A percentile compares a stretch with the other conserved stretches of the same genome.
These are phyloP conservation scores for Hypothenemus hampei DNA, from an alignment of 1,140 invertebrate species.

Conservation along the genomic window DNA sequence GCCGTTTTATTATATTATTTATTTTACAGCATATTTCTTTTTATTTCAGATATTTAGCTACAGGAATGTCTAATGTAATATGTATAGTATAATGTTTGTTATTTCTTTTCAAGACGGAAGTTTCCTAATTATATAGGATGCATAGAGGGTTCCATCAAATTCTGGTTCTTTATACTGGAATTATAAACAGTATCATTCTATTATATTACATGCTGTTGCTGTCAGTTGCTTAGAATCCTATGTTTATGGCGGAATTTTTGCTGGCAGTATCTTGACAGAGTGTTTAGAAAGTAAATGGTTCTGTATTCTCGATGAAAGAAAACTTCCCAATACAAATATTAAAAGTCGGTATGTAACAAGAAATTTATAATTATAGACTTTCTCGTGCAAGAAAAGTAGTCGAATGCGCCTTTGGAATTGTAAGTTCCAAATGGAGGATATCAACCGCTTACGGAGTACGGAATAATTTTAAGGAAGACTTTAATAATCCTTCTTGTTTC, in stretches of 20 bases:
- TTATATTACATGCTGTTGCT: slow-evolving; percentile 44
- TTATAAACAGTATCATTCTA: slow-evolving; percentile 39
- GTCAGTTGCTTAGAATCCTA: slow-evolving; percentile 46
- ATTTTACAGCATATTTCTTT: neutral
- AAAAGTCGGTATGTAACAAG: slow-evolving; percentile 30
- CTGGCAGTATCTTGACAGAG: slow-evolving; percentile 21
- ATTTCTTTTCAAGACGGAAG: slow-evolving; percentile 7
- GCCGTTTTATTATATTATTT: neutral
- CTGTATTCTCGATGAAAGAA: slow-evolving; percentile 4
- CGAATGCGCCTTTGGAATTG: slow-evolving; percentile 22
- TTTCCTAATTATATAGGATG: slow-evolving; percentile 13
- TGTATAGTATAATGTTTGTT: slow-evolving; percentile 1
- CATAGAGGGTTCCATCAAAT: slow-evolving; percentile 8
- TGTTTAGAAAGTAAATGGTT: slow-evolving; percentile 6
- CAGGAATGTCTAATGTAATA: slow-evolving; percentile 9
- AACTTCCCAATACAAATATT: slow-evolving; percentile 1
- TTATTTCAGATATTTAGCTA: slow-evolving; percentile 27
- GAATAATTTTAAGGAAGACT: slow-evolving; percentile 9
- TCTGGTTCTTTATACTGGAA: slow-evolving; percentile 33
- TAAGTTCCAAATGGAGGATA: slow-evolving; percentile 38
- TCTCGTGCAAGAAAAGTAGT: slow-evolving; percentile 34
- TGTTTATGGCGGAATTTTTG: slow-evolving; percentile 44
- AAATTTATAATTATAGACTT: slow-evolving; percentile 47
- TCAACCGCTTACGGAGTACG: slow-evolving; percentile 4
- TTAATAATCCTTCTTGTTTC: neutral